Evolutionary conservation across 92 coral and sea anemone species (phyloP).

Genomic region (Phenganax stokvisi): DNA sequence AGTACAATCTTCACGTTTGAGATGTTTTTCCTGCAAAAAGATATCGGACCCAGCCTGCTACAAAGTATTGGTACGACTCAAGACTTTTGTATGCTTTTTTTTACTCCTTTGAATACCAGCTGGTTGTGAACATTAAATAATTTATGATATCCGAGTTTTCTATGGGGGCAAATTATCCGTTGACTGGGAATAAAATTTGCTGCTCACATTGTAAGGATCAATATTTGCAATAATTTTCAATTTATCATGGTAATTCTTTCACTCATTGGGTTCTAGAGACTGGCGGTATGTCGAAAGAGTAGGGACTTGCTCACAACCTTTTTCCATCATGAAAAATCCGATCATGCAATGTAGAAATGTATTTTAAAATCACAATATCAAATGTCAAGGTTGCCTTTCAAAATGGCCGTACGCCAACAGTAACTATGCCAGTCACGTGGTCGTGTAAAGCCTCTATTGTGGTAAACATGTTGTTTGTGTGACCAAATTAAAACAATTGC

Average conservation of each 20-base stretch:
- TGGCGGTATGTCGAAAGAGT: too few relatives aligned
- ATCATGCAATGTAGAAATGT: too few relatives aligned
- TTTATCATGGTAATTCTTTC: slow-evolving; percentile 39
- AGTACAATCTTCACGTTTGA: slow-evolving; percentile 4
- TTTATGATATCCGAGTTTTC: slow-evolving; percentile 45
- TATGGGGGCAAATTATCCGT: slow-evolving; percentile 45
- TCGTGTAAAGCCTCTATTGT: too few relatives aligned
- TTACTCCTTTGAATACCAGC: slow-evolving; percentile 51
- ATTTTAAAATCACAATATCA: too few relatives aligned
- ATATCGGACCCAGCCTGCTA: slow-evolving; percentile 59
- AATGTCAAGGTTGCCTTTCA: too few relatives aligned
- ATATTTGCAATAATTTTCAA: slow-evolving; percentile 41
- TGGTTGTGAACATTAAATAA: slow-evolving; percentile 39
- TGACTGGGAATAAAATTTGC: slow-evolving; percentile 25
- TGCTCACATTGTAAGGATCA: slow-evolving; percentile 47
- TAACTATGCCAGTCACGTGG: too few relatives aligned
- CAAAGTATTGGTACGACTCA: slow-evolving; percentile 51
- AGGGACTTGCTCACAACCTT: too few relatives aligned
- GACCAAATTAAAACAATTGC: too few relatives aligned
- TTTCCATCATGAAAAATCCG: too few relatives aligned
- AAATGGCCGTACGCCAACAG: too few relatives aligned
- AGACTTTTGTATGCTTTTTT: slow-evolving; percentile 59
- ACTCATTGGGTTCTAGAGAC: neutral
- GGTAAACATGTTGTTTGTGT: too few relatives aligned
- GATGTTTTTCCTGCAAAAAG: slow-evolving; percentile 53